Base-by-base conservation (phyloP, 2,113 vertebrate species). In the Triplophysa rosa region DNA sequence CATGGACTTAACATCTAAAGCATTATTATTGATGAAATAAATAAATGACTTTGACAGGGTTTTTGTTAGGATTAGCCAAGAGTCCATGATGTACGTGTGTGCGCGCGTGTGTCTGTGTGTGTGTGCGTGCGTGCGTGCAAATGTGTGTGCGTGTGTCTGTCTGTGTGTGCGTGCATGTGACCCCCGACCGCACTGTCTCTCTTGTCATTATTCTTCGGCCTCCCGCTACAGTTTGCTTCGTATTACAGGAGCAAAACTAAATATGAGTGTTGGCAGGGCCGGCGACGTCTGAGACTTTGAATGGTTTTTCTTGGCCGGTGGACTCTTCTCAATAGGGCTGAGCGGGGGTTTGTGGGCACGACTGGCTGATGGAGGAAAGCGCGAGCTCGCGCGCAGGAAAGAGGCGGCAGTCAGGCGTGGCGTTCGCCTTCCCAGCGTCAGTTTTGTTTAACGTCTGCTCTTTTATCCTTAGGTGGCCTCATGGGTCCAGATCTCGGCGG, bases 401-500 rank as follows among this genome's bases (percentile, higher is more conserved):
- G 54, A 67, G 68, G 54, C 52, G 23, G 16, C 68, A 42, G 64
- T 71, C 67, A 74, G 56, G 33, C 63, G 24, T 67, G 17, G 40
- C 59, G 49, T 77, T 54, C 19, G 13, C 59, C 45, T 78, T 78
- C 79, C 68, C 69, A 37, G 45, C 47, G 67, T 78, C 69, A 67
- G 29, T 79, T 74, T 69, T 42, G 62, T 71, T 63, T 88, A 66
- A 67, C 52, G 47, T 84, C n/a, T 83, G 1, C 87, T 78, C 37
- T 84, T 23, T 88, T 87, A 90, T 84, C 84, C 81, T 0, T 88
- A 95, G 94, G 94, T 95, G 95, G 96, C 87, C 93, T 98, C 87
- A 95, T 97, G 94, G 91, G 93, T 84, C 93, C 95, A 78, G 97
- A 98, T 89, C 92, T 98, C 87, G 86, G 94, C 79, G 93, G 92